Evolutionary conservation across 2,113 vertebrate species (phyloP), one percentile per base, ranked within the genome.

Genomic region (Crotalus viridis): DNA sequence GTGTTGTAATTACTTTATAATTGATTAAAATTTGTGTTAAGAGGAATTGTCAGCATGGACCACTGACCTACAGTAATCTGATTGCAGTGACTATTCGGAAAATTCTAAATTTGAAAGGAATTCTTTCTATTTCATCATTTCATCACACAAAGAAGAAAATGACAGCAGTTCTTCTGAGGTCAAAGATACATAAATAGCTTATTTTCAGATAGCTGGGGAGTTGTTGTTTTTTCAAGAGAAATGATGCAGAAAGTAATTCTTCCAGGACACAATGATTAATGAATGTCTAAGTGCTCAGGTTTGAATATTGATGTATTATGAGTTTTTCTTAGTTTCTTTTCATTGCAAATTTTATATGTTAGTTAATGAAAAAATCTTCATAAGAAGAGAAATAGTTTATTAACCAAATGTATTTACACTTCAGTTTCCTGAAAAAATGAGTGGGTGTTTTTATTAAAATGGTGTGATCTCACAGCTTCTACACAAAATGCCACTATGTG

Each of bases 331-430:
- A 57, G 51, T 43, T 87, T 19, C 13, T 74, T 7, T 33, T 39
- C 13, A 17, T 56, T 17, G 1, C 26, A 48, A 64, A 87, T 51
- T 64, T 39, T 87, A 87, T 17, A 24, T 48, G 33, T 1, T 48
- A 4, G 52, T 64, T 86, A 64, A 13, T 69, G 48, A 92, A 39
- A 51, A 39, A 91, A 87, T 91, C 8, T 12, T 21, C 93, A 91
- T 0, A 26, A 95, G 94, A 93, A 95, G 93, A 97, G 94, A 97
- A 97, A 97, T 95, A 93, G 96, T 97, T 97, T 97, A 97, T 98
- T 97, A 96, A 95, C 97, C 96, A 97, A 97, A 97, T 96, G 95
- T 97, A 97, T 97, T 97, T 97, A 97, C 95, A 98, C 92, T 1
- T 21, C 95, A 94, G 94, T 92, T 90, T 94, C 90, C 46, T 89